These are phyloP conservation scores for Drosophila triauraria DNA, from an alignment of 1,140 invertebrate genomes.

Conservation along the genomic window DNA sequence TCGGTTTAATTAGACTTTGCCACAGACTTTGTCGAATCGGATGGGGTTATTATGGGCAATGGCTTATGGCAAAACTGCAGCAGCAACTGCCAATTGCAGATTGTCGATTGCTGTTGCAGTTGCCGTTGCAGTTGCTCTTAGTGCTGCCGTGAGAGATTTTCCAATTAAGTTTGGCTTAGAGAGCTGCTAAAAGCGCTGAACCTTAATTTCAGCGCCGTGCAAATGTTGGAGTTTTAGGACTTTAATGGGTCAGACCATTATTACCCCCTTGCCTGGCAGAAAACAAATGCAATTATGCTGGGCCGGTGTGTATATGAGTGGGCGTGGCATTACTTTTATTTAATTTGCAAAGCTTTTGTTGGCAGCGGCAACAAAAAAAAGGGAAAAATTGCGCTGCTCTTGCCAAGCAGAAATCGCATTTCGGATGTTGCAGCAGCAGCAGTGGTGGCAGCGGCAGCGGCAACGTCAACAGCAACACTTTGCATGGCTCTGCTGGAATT, in stretches of 20 bases:
- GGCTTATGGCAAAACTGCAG: conserved; percentile 57
- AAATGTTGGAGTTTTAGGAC: conserved; percentile 25
- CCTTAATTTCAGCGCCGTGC: conserved; percentile 28
- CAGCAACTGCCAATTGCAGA: conserved; percentile 50
- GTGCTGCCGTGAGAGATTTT: conserved; percentile 70
- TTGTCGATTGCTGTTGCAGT: conserved; percentile 22
- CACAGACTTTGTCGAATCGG: conserved; percentile 47
- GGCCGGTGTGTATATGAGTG: conserved; percentile 40
- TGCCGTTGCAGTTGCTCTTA: not conserved
- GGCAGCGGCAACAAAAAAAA: conserved; percentile 50
- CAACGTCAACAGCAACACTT: conserved; percentile 53
- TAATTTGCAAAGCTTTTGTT: conserved; percentile 68
- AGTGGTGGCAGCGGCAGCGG: conserved; percentile 15
- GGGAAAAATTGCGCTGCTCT: conserved; percentile 46
- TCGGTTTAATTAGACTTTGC: conserved; percentile 69
- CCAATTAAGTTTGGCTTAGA: conserved; percentile 68
- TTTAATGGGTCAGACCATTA: conserved; percentile 55
- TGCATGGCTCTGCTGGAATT: conserved; percentile 56
- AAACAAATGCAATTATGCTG: conserved; percentile 51
- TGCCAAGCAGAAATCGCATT: conserved; percentile 59
- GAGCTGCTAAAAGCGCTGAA: conserved; percentile 22
- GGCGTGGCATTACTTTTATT: conserved; percentile 63
- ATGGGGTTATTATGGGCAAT: conserved; percentile 47
- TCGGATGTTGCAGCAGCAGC: conserved; percentile 56
- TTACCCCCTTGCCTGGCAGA: not conserved